Base-by-base conservation (phyloP, 2,797 vertebrate genomes). In the Sylvia borin region DNA sequence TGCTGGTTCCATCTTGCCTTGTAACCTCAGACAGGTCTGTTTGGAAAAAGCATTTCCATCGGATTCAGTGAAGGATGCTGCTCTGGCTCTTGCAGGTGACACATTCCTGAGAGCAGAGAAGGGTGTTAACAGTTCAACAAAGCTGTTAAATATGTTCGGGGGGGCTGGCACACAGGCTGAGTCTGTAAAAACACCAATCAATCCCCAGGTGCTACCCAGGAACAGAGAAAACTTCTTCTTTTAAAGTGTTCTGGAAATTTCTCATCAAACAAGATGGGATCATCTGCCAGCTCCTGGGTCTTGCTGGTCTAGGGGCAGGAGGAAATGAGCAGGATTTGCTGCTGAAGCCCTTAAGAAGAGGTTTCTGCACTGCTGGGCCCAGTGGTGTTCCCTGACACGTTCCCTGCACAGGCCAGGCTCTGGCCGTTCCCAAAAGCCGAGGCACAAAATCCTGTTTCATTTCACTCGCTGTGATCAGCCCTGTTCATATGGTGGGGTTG, bases 371-470 rank as follows among this genome's bases (percentile, higher is more conserved):
- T 6, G 42, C 1, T 1, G 13, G 27, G 26, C 27, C 55, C 62
- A 4, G 32, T 0, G 5, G 18, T 18, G 34, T 7, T 45, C 62
- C 62, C 70, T 18, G 79, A 50, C 1, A 6, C 2, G 1, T 17
- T 71, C 74, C 58, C 66, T 22, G 40, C 19, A 13, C 61, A 31
- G 64, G 40, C 5, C 51, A 38, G 45, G 58, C 64, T 51, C 64
- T 6, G 43, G 45, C 15, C 0, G 1, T 0, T 89, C 85, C 79
- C 88, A 15, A 80, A 84, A 86, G 24, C 38, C 61, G 71, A 7
- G 1, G 62, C 38, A 36, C 15, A 60, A n/a, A 58, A n/a, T 66
- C 81, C 70, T 11, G 31, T 51, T 83, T 36, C 64, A 22, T 15
- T 82, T 48, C 8, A 4, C 3, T 11, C 1, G 5, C 72, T 13